Evolutionary conservation across 2,797 vertebrate species (phyloP).

Genomic region (Etheostoma perlongum): DNA sequence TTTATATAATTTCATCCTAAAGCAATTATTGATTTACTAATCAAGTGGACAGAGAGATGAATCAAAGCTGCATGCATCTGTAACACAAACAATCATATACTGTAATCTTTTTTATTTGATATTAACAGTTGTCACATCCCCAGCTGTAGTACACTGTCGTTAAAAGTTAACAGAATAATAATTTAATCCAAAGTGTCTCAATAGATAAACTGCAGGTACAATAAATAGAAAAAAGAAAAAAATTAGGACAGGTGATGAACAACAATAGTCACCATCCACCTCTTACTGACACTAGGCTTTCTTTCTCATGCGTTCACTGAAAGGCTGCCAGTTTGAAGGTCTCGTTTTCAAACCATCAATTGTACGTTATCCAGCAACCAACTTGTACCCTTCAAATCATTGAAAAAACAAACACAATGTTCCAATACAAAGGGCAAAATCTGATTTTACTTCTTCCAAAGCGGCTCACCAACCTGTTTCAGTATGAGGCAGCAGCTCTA

Average conservation of each 20-base stretch:
- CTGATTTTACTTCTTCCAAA: background rate
- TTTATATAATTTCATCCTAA: background rate
- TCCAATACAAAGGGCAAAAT: no score
- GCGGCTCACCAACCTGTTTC: background rate
- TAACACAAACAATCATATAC: background rate
- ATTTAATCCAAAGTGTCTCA: background rate
- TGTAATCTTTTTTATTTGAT: background rate
- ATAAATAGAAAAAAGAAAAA: background rate
- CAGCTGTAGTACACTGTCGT: background rate
- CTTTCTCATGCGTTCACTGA: background rate
- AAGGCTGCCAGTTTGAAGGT: background rate
- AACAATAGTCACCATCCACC: background rate
- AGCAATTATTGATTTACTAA: constrained; percentile 4
- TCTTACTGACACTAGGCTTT: background rate
- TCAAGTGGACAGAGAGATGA: background rate
- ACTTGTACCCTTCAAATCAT: background rate
- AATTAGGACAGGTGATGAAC: background rate
- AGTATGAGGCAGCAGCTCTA: background rate
- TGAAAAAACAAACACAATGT: background rate
- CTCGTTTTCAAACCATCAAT: background rate
- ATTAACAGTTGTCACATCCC: background rate
- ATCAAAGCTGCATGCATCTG: background rate
- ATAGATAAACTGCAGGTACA: background rate
- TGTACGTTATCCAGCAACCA: no score
- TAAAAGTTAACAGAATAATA: no score